A percentile compares a stretch with the other conserved stretches of the same genome.
Conservation (phyloP, 2,888 invertebrate species). For the Nomada fabriciana region DNA sequence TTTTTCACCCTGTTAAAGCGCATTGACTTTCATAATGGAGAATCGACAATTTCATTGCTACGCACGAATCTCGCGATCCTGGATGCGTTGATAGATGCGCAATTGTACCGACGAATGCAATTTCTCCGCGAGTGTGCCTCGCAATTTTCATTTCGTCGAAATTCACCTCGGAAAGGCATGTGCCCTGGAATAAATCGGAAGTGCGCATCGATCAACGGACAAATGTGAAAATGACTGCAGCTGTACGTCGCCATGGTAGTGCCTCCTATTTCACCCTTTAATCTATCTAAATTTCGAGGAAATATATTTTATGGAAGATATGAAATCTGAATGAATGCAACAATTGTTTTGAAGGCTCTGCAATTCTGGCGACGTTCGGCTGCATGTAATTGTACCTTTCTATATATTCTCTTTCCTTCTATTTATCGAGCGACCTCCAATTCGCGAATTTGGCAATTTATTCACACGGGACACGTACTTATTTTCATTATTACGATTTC, state of each 20-base stretch:
- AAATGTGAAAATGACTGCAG: constrained; percentile 7
- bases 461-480: neutral
- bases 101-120: constrained; percentile 38
- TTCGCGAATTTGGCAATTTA: constrained; percentile 23
- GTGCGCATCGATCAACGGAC: constrained; percentile 44
- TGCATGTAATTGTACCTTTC: constrained; percentile 28
- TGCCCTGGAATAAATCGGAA: neutral
- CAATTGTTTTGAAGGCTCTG: neutral
- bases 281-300: neutral
- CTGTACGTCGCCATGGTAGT: constrained; percentile 11
- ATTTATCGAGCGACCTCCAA: constrained; percentile 16
- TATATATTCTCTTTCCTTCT: neutral
- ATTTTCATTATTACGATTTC: neutral
- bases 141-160: constrained; percentile 35
- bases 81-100: constrained; percentile 59
- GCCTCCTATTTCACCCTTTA: neutral
- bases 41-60: constrained; percentile 42
- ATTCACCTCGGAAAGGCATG: neutral
- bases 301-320: neutral
- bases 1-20: no score
- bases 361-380: constrained; percentile 36
- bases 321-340: neutral
- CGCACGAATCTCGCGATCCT: constrained; percentile 61
- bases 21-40: neutral
- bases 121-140: neutral